Evolutionary conservation across 2,888 invertebrate genomes (phyloP).

Genomic region (Rotaria sp.): DNA sequence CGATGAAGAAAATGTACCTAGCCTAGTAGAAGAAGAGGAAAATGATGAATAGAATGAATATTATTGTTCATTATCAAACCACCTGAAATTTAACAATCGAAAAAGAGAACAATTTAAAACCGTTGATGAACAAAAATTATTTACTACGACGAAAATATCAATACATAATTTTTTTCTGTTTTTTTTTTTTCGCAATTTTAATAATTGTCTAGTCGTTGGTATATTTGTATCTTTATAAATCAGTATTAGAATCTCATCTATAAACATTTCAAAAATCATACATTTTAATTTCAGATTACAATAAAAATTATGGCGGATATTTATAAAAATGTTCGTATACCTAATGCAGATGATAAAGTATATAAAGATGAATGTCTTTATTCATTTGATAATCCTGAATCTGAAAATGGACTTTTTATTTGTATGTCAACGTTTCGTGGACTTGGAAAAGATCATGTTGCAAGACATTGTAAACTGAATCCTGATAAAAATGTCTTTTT

Average conservation of each 20-base stretch:
- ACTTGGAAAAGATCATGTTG: slow-evolving; percentile 73
- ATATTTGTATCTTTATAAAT: not conserved
- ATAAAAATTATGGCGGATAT: not conserved
- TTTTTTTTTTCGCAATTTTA: not conserved
- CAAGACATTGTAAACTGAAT: slow-evolving; percentile 70
- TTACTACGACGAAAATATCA: not conserved
- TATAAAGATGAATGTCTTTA: slow-evolving; percentile 97
- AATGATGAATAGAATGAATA: not conserved
- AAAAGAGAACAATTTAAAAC: not conserved
- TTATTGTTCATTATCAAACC: not conserved
- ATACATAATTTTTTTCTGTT: not conserved
- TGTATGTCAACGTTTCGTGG: slow-evolving; percentile 77
- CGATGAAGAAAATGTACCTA: not conserved
- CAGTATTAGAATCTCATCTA: not conserved
- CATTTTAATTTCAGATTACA: not conserved
- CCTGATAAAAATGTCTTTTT: slow-evolving; percentile 72
- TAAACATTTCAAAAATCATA: not conserved
- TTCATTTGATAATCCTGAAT: slow-evolving; percentile 89
- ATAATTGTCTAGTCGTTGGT: not conserved
- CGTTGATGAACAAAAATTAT: not conserved
- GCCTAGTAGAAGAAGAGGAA: not conserved
- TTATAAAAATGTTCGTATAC: slow-evolving; percentile 30
- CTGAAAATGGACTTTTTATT: slow-evolving; percentile 76
- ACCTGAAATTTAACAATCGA: not conserved
- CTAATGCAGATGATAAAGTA: slow-evolving; percentile 62